Percentiles rank a stretch among this genome's conserved stretches.
Evolutionary conservation across 2,113 vertebrate genomes (phyloP).

Genomic region (Coptodon bakossiorum): DNA sequence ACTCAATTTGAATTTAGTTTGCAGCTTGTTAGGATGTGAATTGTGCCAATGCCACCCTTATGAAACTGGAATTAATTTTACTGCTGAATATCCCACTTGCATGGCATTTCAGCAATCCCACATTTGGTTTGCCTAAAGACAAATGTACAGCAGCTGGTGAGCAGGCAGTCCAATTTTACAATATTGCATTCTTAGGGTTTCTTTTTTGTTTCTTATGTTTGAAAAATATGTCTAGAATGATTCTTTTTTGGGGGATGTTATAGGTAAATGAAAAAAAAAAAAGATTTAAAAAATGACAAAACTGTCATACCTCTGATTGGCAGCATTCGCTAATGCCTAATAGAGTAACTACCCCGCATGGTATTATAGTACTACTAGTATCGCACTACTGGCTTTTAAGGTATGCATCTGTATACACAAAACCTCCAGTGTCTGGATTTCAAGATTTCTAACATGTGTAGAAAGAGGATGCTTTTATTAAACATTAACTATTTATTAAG

Average conservation of each 20-base stretch:
- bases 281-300: neutral
- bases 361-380: neutral
- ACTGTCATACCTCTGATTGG: neutral
- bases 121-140: neutral
- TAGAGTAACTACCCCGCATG: neutral
- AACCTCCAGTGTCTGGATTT: neutral
- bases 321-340: neutral
- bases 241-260: neutral
- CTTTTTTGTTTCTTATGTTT: neutral
- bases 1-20: conserved; percentile 33
- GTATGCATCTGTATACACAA: neutral
- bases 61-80: conserved; percentile 28
- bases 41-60: conserved; percentile 8
- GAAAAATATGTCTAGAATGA: neutral
- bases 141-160: conserved; percentile 17
- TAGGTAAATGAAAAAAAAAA: neutral
- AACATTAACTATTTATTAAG: neutral
- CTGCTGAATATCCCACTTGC: conserved; percentile 1
- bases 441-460: neutral
- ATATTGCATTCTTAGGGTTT: neutral
- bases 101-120: neutral
- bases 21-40: conserved; percentile 17
- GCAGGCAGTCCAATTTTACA: neutral
- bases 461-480: neutral
- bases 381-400: neutral